Conservation (phyloP, 92 coral and sea anemone genomes). For the Epizoanthus rinbou region DNA sequence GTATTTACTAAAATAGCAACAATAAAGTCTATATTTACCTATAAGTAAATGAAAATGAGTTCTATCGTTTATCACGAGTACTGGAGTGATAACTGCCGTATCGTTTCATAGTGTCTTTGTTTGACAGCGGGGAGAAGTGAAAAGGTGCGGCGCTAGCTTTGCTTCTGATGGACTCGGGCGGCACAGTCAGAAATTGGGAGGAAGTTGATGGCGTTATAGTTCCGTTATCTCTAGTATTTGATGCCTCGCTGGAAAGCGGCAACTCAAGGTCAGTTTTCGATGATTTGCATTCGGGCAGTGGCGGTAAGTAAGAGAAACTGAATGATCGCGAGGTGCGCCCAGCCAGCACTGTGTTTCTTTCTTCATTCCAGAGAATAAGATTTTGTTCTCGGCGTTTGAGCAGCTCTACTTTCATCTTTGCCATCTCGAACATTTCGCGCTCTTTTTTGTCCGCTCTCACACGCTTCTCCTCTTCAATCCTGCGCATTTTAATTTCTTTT, state of each 20-base stretch:
- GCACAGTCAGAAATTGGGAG: too few relatives aligned
- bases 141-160: too few relatives aligned
- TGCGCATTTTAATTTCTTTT: neutral
- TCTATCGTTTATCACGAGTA: too few relatives aligned
- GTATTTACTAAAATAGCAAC: too few relatives aligned
- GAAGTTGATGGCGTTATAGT: too few relatives aligned
- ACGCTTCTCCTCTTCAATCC: conserved; percentile 1
- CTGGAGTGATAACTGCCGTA: too few relatives aligned
- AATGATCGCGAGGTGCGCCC: neutral
- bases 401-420: conserved; percentile 11
- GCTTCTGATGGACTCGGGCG: too few relatives aligned
- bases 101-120: too few relatives aligned
- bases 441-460: conserved; percentile 1
- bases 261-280: conserved; percentile 35
- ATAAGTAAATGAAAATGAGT: too few relatives aligned
- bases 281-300: neutral
- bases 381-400: conserved; percentile 11
- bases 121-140: too few relatives aligned
- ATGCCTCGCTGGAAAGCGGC: conserved; percentile 48
- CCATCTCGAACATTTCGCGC: neutral
- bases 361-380: conserved; percentile 7
- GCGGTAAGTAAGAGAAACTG: conserved; percentile 32
- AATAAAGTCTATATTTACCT: too few relatives aligned
- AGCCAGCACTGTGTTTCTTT: conserved; percentile 4
- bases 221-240: too few relatives aligned